These are phyloP conservation scores for Spea multiplicata DNA, from an alignment of 2,113 vertebrate species.

Conservation along the genomic window DNA sequence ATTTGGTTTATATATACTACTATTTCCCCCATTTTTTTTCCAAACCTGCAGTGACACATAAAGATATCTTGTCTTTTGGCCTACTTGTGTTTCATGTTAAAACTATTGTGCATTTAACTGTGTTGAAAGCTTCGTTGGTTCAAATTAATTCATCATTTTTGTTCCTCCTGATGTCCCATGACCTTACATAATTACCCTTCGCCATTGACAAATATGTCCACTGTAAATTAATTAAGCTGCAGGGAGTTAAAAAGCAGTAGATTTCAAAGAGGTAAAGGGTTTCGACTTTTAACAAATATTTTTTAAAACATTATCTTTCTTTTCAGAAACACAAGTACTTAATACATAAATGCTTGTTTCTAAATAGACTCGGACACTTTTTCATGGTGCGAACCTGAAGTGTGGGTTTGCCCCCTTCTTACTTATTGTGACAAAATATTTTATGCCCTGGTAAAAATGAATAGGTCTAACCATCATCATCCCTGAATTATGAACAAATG, in stretches of 20 bases:
- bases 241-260: neutral
- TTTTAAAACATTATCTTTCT: neutral
- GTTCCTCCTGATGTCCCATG: neutral
- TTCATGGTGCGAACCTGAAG: neutral
- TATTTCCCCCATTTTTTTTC: too few species aligned
- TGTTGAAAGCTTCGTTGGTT: too few species aligned
- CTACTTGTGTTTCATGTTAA: too few species aligned
- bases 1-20: neutral
- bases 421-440: neutral
- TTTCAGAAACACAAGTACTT: neutral
- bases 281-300: neutral
- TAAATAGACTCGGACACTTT: neutral
- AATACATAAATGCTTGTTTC: neutral
- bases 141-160: too few species aligned
- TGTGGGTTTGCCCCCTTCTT: neutral
- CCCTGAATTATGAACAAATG: constrained; percentile 10
- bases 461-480: neutral
- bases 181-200: neutral
- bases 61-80: too few species aligned
- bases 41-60: too few species aligned
- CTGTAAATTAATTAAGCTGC: neutral
- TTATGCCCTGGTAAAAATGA: neutral
- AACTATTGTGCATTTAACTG: too few species aligned
- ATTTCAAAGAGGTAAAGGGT: constrained; percentile 32
- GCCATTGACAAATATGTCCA: constrained; percentile 29